A percentile compares a stretch with the other conserved stretches of the same genome.
These are phyloP conservation scores for Drosophila leontia DNA, from an alignment of 1,140 invertebrate species.

Conservation along the genomic window DNA sequence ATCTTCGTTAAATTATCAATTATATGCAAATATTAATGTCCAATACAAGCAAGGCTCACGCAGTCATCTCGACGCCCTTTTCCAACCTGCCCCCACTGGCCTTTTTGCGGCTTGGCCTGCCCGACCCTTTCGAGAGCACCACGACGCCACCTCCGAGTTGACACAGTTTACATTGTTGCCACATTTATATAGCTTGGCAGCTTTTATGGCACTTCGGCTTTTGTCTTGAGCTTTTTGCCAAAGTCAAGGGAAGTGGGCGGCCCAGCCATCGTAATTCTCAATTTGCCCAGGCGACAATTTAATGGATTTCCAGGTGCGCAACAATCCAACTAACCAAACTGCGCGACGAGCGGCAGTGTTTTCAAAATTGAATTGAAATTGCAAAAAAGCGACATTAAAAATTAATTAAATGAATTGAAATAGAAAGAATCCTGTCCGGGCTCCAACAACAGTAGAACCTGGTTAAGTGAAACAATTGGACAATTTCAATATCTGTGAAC, in stretches of 20 bases:
- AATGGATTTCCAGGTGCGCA: slow-evolving; percentile 77
- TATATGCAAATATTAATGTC: not conserved
- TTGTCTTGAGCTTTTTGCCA: slow-evolving; percentile 73
- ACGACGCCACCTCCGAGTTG: slow-evolving; percentile 55
- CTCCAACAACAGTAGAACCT: slow-evolving; percentile 52
- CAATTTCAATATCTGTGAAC: not conserved
- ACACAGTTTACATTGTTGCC: slow-evolving; percentile 83
- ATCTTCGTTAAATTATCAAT: not conserved
- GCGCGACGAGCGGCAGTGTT: slow-evolving; percentile 55
- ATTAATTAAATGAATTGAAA: slow-evolving; percentile 83
- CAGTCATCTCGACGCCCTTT: slow-evolving; percentile 14
- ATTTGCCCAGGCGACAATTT: slow-evolving; percentile 82
- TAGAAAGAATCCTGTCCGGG: slow-evolving; percentile 23
- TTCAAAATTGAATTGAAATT: slow-evolving; percentile 79
- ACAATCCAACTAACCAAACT: slow-evolving; percentile 37
- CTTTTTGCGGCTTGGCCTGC: slow-evolving; percentile 59
- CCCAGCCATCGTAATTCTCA: slow-evolving; percentile 76
- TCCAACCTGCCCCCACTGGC: slow-evolving; percentile 41
- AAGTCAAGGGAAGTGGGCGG: slow-evolving; percentile 54
- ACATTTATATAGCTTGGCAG: slow-evolving; percentile 81
- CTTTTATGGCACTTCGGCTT: slow-evolving; percentile 81
- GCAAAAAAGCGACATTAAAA: slow-evolving; percentile 80
- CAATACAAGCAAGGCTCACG: not conserved
- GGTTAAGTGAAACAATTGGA: slow-evolving; percentile 1
- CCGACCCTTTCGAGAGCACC: slow-evolving; percentile 3